Base-by-base conservation (phyloP, 2,888 invertebrate species). In the Danaus chrysippus region DNA sequence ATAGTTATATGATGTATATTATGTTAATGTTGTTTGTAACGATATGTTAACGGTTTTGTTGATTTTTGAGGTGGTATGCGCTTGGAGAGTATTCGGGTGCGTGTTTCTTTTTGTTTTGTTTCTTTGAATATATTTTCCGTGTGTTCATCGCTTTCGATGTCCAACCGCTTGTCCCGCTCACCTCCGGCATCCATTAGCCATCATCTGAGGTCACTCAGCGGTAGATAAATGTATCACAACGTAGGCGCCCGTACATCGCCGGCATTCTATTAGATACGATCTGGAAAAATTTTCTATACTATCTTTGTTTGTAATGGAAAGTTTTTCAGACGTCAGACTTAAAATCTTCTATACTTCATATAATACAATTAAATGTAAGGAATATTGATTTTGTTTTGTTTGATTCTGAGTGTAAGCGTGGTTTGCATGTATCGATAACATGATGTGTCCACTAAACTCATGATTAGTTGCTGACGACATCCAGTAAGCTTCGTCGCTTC, bases 191-290 rank as follows among this genome's bases (percentile, higher is more conserved):
- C 90, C 88, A 87, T 81, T 89, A 90, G 89, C 81, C 86, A 86
- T 86, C 74, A 74, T 83, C 85, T 86, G 84, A 81, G 83, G 82
- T 79, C 82, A 76, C 88, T 86, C 84, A 80, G 78, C 84, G 86
- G 80, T 89, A 90, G 91, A 89, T 91, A 89, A 90, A 84, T 89
- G 91, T 91, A 91, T 91, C 91, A 91, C 91, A 91, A 89, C 78
- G 77, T 89, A 90, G 84, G 88, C 90, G 91, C 91, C 90, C 89
- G 87, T 84, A 82, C 87, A 85, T 84, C 77, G 76, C 77, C 77
- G 78, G 77, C 76, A 79, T 76, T 77, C 76, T 78, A 56, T 74
- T 79, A 75, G 72, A 74, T 74, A 71, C 71, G 63, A 67, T 69
- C 86, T 88, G 89, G 88, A 87, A 89, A n/a, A 89, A 82, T 88